Base-by-base conservation (phyloP, 2,113 vertebrate species). In the Rhynchopsitta pachyrhyncha region DNA sequence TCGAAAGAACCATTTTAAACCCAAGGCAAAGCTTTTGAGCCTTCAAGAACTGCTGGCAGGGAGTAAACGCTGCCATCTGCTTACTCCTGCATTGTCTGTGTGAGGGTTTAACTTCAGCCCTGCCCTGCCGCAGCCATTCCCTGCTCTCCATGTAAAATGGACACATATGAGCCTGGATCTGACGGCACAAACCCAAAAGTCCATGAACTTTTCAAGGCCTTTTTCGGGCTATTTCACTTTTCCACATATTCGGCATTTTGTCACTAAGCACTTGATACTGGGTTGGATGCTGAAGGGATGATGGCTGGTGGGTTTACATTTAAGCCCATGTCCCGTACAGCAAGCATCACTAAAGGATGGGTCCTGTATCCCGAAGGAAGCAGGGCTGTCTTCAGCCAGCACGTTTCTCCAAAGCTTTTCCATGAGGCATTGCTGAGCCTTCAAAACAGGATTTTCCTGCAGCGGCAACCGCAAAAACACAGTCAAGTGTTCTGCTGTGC, bases 11-110 rank as follows among this genome's bases (percentile, higher is more conserved):
- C 19, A 25, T 68, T 88, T 82, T 29, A 82, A 90, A 92, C 71
- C 41, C 47, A 55, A 80, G 79, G 42, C 17, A 41, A 85, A 92
- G 70, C 82, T 86, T 66, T 86, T 42, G 90, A 86, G 68, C 50
- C 79, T 64, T 75, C 24, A 25, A 41, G 60, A 90, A 23, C 29
- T 35, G 62, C 75, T 63, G 78, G 74, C 66, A 82, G 85, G 42
- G 31, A 85, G 66, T 17, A 74, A 73, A 66, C 6, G 2, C 23
- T 39, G 68, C 22, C 68, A 31, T 37, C 52, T 82, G 67, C 80
- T 31, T 35, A 13, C 1, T 5, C 19, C 44, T 41, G 47, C 13
- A 9, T 27, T 39, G 33, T 35, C 41, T 31, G 42, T 28, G 70
- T 15, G 55, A 60, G 52, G 10, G 7, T 76, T 85, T 57, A 13